phyloP scores from a whole-genome alignment of 1,140 invertebrate genomes.

The Hormaphis cornu region DNA sequence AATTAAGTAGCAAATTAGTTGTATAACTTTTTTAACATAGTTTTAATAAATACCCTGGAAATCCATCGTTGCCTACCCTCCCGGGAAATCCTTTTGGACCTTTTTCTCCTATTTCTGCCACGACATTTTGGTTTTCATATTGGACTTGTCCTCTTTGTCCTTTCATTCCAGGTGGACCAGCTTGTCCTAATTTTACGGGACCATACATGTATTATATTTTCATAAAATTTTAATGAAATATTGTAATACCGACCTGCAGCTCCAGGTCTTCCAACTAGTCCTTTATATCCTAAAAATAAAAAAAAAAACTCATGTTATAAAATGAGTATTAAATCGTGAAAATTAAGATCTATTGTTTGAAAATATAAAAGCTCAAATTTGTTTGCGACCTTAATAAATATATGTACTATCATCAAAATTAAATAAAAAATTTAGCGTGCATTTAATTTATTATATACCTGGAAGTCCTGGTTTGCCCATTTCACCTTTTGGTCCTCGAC shows the following conservation, averaged over 20 bases:
- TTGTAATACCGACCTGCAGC: not conserved
- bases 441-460: conserved; percentile 36
- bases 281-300: conserved; percentile 5
- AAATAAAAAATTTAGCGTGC: too few relatives aligned
- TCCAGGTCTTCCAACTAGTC: not conserved
- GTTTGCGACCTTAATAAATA: too few relatives aligned
- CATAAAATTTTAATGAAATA: not conserved
- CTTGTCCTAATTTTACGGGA: conserved; percentile 20
- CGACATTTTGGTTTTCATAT: not conserved
- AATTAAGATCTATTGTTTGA: too few relatives aligned
- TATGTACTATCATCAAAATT: too few relatives aligned
- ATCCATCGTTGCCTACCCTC: not conserved
- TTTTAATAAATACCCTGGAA: not conserved
- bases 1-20: not conserved
- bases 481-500: conserved; percentile 48
- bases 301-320: not conserved
- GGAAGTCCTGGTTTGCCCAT: conserved; percentile 49
- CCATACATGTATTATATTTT: not conserved
- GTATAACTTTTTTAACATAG: not conserved
- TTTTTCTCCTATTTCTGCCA: not conserved
- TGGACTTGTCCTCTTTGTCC: conserved; percentile 40
- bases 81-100: conserved; percentile 31
- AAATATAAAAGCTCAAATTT: too few relatives aligned
- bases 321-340: too few relatives aligned
- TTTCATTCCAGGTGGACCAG: conserved; percentile 42